A percentile compares a stretch with the other conserved stretches of the same genome.
Evolutionary conservation across 2,797 vertebrate genomes (phyloP).

Genomic region (Melanotaenia pygmaea): DNA sequence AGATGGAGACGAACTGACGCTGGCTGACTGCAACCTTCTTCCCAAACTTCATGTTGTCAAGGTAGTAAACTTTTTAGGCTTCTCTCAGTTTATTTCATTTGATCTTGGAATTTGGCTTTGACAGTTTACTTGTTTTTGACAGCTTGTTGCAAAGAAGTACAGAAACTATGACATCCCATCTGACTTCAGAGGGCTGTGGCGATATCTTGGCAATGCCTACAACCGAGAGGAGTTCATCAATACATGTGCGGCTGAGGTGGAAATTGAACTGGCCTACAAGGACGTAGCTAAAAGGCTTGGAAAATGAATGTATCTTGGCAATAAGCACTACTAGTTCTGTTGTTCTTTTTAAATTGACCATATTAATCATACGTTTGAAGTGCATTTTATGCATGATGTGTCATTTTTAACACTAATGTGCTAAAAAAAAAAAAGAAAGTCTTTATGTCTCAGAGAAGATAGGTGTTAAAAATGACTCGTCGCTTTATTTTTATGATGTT

Average conservation of each 20-base stretch:
- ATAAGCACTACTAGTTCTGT: neutral
- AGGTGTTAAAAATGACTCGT: conserved; percentile 9
- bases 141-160: conserved; percentile 96
- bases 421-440: neutral
- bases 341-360: neutral
- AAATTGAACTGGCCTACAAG: conserved; percentile 93
- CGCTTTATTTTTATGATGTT: neutral
- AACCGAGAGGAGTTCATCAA: conserved; percentile 93
- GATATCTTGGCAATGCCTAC: conserved; percentile 92
- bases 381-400: neutral
- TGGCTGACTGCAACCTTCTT: conserved; percentile 97
- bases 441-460: neutral
- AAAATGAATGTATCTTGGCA: conserved; percentile 70
- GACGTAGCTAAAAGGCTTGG: conserved; percentile 94
- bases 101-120: neutral
- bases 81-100: neutral
- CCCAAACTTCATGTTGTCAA: conserved; percentile 98
- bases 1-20: conserved; percentile 92
- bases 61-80: conserved; percentile 75
- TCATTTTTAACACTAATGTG: neutral
- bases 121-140: conserved; percentile 26
- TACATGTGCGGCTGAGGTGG: conserved; percentile 92
- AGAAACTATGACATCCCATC: conserved; percentile 92
- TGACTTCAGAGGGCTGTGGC: conserved; percentile 90
- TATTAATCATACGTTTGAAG: neutral